Evolutionary conservation across 2,888 invertebrate species (phyloP).

Genomic region (Idaea dimidiata): DNA sequence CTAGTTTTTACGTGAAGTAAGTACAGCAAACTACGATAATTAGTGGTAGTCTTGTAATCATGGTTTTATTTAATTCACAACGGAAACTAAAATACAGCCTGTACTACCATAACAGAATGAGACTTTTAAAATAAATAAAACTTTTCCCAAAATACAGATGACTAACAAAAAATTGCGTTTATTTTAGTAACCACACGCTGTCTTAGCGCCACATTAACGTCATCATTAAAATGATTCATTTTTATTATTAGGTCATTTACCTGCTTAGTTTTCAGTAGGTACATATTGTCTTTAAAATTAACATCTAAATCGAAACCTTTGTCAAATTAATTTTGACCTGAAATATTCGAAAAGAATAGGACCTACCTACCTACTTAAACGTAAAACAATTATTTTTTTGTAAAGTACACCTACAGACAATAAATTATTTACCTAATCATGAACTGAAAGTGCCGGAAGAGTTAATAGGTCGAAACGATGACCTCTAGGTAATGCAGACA

Average conservation of each 20-base stretch:
- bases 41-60: too few species aligned
- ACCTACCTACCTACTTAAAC: too few species aligned
- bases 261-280: not conserved
- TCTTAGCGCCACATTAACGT: slow-evolving; percentile 1
- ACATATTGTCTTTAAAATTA: not conserved
- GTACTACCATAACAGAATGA: not conserved
- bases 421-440: not conserved
- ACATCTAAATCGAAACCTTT: not conserved
- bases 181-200: not conserved
- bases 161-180: not conserved
- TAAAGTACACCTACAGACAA: not conserved
- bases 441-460: not conserved
- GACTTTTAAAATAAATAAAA: not conserved
- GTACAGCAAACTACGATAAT: not conserved
- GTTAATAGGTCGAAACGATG: not conserved
- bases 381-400: not conserved
- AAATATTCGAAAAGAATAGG: too few species aligned
- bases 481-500: not conserved
- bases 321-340: too few species aligned
- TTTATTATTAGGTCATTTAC: not conserved
- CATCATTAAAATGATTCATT: not conserved
- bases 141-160: not conserved
- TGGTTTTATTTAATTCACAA: too few species aligned
- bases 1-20: not conserved
- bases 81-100: not conserved